Evolutionary conservation across 2,113 vertebrate species (phyloP), one percentile per base, ranked within the genome.

Genomic region (Alethe diademata): DNA sequence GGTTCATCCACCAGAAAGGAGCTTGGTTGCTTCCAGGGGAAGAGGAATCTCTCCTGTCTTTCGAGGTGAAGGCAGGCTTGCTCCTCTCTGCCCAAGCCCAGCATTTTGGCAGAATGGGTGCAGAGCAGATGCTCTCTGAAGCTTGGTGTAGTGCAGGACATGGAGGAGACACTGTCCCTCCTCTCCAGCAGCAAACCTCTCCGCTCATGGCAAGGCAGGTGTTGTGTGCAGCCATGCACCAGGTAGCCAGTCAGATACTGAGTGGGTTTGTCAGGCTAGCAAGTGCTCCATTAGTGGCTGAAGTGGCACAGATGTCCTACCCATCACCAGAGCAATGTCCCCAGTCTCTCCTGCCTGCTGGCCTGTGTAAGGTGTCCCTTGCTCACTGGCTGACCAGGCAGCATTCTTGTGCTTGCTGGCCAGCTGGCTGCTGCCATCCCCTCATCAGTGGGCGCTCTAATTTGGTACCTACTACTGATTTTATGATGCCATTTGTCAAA

Each of bases 401-500:
- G 11, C 1, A 2, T 11, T 64, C 69, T 29, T 22, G 9, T 5
- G 7, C 29, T 53, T 50, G 15, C 11, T 78, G 66, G 23, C 67
- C 86, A 88, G 53, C 54, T 86, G 83, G 67, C 84, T 92, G 26
- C 65, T 87, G 69, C 76, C 35, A 31, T 45, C 17, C 12, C 26
- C 25, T 87, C 43, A 28, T 65, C 40, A 16, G 42, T 40, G 24
- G 40, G 62, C 4, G 0, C 53, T 79, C 71, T 69, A 25, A 71
- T 88, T 88, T 76, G 62, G 58, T 90, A 65, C 42, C 45, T n/a
- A 19, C 72, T 53, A 31, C 60, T 31, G 54, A 40, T 83, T 93
- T 93, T 86, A 75, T 40, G 50, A 78, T 86, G 64, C 14, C 50
- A 84, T 90, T 92, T 81, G 51, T 93, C 73, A 91, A 81, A 78